A percentile compares a stretch with the other conserved stretches of the same genome.
Evolutionary conservation across 2,888 invertebrate species (phyloP).

Genomic region (Lepeophtheirus nordmannii): DNA sequence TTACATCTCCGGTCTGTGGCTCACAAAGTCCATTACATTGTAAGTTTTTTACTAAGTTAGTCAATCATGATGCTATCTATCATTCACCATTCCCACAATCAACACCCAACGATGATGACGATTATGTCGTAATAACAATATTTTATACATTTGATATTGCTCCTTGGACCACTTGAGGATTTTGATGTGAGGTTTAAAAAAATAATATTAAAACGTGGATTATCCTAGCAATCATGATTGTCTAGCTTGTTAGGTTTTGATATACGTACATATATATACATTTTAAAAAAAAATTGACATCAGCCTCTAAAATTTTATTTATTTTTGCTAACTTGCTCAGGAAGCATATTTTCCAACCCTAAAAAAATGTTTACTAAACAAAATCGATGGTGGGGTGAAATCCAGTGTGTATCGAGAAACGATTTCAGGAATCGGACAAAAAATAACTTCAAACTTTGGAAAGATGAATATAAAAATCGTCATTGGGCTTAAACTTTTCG

Average conservation of each 20-base stretch:
- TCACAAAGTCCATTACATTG: slow-evolving; percentile 3
- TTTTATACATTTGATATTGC: no score
- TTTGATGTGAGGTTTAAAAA: no score
- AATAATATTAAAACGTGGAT: no score
- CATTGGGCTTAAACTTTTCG: slow-evolving; percentile 7
- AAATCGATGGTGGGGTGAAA: neutral
- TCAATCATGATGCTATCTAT: neutral
- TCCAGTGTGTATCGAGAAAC: neutral
- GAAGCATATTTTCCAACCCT: slow-evolving; percentile 9
- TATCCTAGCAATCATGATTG: no score
- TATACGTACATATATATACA: no score
- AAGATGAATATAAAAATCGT: slow-evolving; percentile 14
- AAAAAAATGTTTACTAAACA: neutral
- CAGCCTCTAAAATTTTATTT: no score
- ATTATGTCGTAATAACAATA: no score
- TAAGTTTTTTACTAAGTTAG: neutral
- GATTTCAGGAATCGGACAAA: neutral
- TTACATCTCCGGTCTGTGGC: slow-evolving; percentile 7
- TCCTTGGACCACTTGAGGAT: no score
- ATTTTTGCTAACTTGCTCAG: neutral
- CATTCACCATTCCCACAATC: no score
- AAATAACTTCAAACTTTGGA: neutral
- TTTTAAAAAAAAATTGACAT: no score
- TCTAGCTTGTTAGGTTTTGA: no score
- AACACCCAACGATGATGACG: no score